Base-by-base conservation (phyloP, 2,888 invertebrate genomes). In the Rhagonycha fulva region DNA sequence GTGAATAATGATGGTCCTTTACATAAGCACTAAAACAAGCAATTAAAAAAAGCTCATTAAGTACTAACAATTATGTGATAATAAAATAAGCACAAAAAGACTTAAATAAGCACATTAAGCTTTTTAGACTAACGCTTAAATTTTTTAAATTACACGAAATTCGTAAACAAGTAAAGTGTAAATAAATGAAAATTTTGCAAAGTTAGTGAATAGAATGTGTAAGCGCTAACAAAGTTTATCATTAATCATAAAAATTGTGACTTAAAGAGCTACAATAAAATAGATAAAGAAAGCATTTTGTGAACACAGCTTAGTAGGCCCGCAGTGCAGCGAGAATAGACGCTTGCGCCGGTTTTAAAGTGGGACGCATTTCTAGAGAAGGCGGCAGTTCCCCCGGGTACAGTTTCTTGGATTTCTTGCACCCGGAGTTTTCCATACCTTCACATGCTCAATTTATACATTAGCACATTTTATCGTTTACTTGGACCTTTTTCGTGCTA, bases 331-430 rank as follows among this genome's bases (percentile, higher is more conserved):
- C 84, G 84, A 80, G 83, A 80, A 78, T 81, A 81, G 78, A 83
- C 83, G 84, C 83, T 73, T 84, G 84, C 84, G 84, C 83, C 72
- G 74, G 71, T 71, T 75, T 71, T 77, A 78, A 72, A 80, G 80
- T 80, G 80, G 83, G 83, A 84, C 84, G 85, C 83, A 84, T 84
- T 83, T 84, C 82, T 82, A 82, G 83, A 83, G 83, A 80, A 84
- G 83, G 78, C 83, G 83, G 81, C 84, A 81, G 80, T 84, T 47
- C 85, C 84, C 85, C 80, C 74, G 85, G 84, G 84, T 82, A 83
- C 83, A 82, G 83, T 85, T 84, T 82, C 85, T 84, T 85, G 84
- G 82, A 84, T 84, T 84, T 84, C 81, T 82, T 83, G 81, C 84
- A 83, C 81, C 84, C 82, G 81, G 80, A 82, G 76, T 81, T 80